Evolutionary conservation across 2,797 vertebrate species (phyloP), one percentile per base, ranked within the genome.

Genomic region (Gallinago stenura): DNA sequence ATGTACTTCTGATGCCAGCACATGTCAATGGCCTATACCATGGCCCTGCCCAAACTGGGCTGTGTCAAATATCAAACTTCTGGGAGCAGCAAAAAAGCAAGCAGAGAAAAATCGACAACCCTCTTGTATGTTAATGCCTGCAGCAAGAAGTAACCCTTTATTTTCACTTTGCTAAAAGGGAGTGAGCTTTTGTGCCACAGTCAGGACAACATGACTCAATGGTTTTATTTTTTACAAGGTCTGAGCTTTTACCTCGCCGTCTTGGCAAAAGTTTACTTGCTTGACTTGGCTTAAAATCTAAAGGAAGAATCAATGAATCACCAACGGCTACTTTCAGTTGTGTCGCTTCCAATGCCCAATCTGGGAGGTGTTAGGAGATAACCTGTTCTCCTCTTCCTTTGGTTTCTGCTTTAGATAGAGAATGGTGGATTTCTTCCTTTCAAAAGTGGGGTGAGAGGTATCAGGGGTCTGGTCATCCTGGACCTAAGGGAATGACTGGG

Each of bases 1-100:
- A 62, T 54, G 31, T 31, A 20, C 73, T 77, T 81, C 39, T 96
- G 48, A 20, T 26, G 41, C 70, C 95, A 96, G 64, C 53, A 81
- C 25, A 54, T 7, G 26, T 91, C 95, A 56, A 79, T 54, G 58
- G 83, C 25, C 93, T 89, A 80, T 20, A 93, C 53, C 83, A 54
- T 7, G 5, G 90, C 72, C 15, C 97, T 90, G 69, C 96, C 87
- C 46, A 79, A 87, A 13, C 51, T 56, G 58, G 28, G 54, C 54
- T 57, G 53, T 90, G 92, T 94, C 81, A 95, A 58, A 66, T 66
- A 94, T 6, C 57, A 75, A 57, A 89, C 89, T 39, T 93, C 26
- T 54, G 56, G 51, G 56, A 96, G 41, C 46, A 57, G 77, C 11
- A 43, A 26, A 73, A 73, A 50, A 39, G 48, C 83, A 85, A 78